phyloP scores from a whole-genome alignment of 1,140 invertebrate species.

The Pristionchus pacificus region DNA sequence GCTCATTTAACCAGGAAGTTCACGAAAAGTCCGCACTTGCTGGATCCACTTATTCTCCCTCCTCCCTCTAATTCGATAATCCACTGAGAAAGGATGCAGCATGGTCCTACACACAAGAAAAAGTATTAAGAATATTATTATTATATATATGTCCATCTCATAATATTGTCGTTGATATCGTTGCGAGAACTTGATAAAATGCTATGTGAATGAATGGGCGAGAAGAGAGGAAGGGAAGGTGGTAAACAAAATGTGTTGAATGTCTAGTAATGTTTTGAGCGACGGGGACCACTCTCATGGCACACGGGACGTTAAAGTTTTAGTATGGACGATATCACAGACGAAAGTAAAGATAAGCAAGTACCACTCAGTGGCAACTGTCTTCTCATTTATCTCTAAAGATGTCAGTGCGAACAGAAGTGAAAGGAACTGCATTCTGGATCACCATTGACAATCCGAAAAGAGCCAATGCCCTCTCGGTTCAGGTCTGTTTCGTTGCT shows the following conservation, averaged over 20 bases:
- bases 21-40: no score
- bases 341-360: neutral
- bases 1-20: no score
- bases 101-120: no score
- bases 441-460: neutral
- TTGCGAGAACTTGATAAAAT: no score
- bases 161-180: no score
- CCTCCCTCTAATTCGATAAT: no score
- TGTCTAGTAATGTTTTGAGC: neutral
- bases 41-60: no score
- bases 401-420: neutral
- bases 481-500: slow-evolving; percentile 5
- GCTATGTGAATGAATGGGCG: no score
- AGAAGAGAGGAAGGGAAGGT: neutral
- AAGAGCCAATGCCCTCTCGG: neutral
- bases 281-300: neutral
- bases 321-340: neutral
- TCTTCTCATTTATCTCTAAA: neutral
- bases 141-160: no score
- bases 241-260: neutral
- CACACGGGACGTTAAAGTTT: no score
- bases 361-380: neutral
- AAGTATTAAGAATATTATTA: no score
- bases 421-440: neutral
- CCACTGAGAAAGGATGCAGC: no score